phyloP scores from a whole-genome alignment of 2,797 vertebrate genomes.

The Heliangelus exortis region DNA sequence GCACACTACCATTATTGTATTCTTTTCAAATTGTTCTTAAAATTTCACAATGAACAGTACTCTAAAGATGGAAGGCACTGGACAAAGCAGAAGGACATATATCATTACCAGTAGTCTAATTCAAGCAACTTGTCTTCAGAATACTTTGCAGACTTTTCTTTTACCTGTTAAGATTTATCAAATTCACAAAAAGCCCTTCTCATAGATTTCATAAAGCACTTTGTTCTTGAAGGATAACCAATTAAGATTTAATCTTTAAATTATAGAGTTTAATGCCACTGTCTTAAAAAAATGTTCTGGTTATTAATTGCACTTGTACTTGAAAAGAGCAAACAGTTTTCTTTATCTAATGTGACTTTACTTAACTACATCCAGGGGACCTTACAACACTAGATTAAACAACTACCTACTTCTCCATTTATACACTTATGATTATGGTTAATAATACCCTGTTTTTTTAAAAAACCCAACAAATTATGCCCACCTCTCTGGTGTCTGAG shows the following conservation, averaged over 20 bases:
- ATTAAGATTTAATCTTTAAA: constrained; percentile 63
- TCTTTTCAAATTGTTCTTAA: constrained; percentile 14
- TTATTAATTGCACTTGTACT: constrained; percentile 45
- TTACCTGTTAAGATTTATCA: constrained; percentile 12
- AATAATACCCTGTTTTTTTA: not conserved
- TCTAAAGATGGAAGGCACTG: not conserved
- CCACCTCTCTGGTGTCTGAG: not conserved
- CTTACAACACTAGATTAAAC: not conserved
- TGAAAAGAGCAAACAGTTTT: constrained; percentile 38
- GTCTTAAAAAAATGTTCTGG: constrained; percentile 31
- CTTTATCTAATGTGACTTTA: not conserved
- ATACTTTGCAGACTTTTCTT: constrained; percentile 71
- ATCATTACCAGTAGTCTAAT: constrained; percentile 27
- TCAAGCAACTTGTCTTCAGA: constrained; percentile 57
- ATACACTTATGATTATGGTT: not conserved
- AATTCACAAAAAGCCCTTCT: constrained; percentile 15
- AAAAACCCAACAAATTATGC: not conserved
- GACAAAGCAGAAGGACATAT: constrained; percentile 12
- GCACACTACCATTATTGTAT: not conserved
- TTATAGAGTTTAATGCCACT: not conserved
- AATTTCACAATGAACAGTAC: not conserved
- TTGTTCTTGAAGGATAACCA: constrained; percentile 33
- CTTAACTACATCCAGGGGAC: not conserved
- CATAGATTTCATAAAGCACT: constrained; percentile 7
- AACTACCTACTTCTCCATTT: not conserved